Percentiles rank a stretch among this genome's conserved stretches.
These are phyloP conservation scores for Prenolepis imparis DNA, from an alignment of 2,888 invertebrate species.

Conservation along the genomic window DNA sequence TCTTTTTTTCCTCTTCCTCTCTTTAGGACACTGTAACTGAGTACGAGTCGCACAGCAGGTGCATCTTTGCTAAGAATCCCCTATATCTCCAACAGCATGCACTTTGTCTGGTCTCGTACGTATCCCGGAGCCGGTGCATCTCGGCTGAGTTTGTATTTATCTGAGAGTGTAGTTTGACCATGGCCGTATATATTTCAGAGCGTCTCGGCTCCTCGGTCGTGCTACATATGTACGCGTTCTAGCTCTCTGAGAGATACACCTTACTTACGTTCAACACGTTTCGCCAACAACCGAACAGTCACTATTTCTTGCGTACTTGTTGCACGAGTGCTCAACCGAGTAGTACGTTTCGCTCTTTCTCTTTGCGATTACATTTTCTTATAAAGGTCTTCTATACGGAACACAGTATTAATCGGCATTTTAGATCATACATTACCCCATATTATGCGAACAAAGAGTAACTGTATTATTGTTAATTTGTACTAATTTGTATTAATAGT, in stretches of 20 bases:
- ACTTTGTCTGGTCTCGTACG: conserved; percentile 41
- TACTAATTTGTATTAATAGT: background rate
- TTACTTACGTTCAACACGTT: conserved; percentile 7
- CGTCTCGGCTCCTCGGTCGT: conserved; percentile 7
- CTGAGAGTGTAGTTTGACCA: conserved; percentile 41
- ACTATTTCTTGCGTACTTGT: conserved; percentile 47
- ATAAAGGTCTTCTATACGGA: background rate
- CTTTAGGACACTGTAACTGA: conserved; percentile 24
- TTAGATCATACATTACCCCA: conserved; percentile 11
- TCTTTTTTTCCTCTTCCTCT: background rate
- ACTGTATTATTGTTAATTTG: background rate
- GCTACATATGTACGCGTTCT: conserved; percentile 16
- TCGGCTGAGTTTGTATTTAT: conserved; percentile 40
- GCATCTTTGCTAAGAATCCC: conserved; percentile 34
- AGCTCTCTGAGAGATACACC: conserved; percentile 26
- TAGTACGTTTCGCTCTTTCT: conserved; percentile 26
- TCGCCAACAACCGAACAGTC: background rate
- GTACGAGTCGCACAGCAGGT: conserved; percentile 43
- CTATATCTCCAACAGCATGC: conserved; percentile 42
- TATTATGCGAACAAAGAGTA: background rate
- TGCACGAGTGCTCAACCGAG: conserved; percentile 30
- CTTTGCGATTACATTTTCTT: conserved; percentile 22
- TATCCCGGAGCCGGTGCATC: conserved; percentile 32
- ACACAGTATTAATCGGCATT: background rate
- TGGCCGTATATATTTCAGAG: conserved; percentile 33